phyloP scores from a whole-genome alignment of 2,113 vertebrate genomes.

The Podiceps cristatus region DNA sequence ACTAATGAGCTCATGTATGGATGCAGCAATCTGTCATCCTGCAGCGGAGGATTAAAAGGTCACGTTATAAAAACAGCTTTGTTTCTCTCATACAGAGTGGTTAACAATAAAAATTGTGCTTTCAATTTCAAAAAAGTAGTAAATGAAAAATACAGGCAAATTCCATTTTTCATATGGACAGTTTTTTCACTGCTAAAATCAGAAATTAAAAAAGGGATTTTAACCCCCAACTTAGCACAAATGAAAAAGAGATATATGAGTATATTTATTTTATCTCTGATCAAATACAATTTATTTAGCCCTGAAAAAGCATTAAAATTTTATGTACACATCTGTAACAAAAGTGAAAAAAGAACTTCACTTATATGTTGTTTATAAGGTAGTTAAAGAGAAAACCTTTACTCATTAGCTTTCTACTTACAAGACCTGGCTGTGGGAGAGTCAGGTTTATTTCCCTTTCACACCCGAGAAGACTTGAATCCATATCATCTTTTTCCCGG shows the following conservation, averaged over 20 bases:
- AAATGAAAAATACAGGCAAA: neutral
- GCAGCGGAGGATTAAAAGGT: neutral
- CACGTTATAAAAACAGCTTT: neutral
- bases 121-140: neutral
- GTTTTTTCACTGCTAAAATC: neutral
- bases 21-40: neutral
- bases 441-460: neutral
- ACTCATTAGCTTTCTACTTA: neutral
- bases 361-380: neutral
- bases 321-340: accelerated
- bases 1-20: neutral
- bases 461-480: neutral
- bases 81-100: neutral
- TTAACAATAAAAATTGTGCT: neutral
- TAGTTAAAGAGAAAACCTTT: neutral
- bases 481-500: neutral
- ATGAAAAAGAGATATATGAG: neutral
- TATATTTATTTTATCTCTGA: neutral
- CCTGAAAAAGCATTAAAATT: neutral
- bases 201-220: neutral
- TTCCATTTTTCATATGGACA: neutral
- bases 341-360: neutral
- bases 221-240: neutral
- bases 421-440: accelerated
- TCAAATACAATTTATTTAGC: neutral